Base-by-base conservation (phyloP, 2,113 vertebrate genomes). In the Gavia stellata region DNA sequence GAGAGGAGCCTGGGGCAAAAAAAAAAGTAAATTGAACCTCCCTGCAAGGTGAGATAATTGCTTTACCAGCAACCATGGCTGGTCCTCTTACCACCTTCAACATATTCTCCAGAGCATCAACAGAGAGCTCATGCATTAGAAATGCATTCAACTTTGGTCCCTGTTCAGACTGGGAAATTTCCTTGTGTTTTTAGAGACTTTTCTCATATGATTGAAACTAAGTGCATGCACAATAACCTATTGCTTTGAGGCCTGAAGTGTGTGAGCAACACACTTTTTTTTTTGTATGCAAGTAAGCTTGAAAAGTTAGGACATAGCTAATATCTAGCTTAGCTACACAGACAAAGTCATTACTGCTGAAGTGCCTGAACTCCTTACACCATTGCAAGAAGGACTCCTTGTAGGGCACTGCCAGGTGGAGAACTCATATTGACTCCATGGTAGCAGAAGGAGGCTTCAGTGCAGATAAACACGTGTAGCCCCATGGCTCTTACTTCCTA, bases 401-500 rank as follows among this genome's bases (percentile, higher is more conserved):
- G 1, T 12, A 25, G 14, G 20, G 21, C 15, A 45, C 7, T 49
- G 42, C 4, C 62, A 40, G 20, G 20, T 40, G 17, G 24, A 55
- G 49, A 81, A 88, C 59, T 33, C 6, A 3, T 49, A n/a, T 70
- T 0, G 0, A 10, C 31, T 65, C 10, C 28, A 16, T 50, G 7
- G 15, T 36, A 56, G 53, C 18, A 38, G 9, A 47, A 78, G 29
- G 19, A 33, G 25, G 25, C 18, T 66, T 10, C 17, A 42, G 17
- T 52, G 26, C 36, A 59, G 33, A 33, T 29, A 82, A 62, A 13
- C 10, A 49, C 0, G 0, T 21, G 17, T 40, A 73, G 55, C 31
- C 7, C 31, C 12, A 34, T 3, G 14, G 21, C 5, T 74, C 28
- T 58, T 45, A 6, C n/a, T 66, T 61, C 62, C 19, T 42, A 4